Base-by-base conservation (phyloP, 2,888 invertebrate species). In the Gymnoscelis rufifasciata region DNA sequence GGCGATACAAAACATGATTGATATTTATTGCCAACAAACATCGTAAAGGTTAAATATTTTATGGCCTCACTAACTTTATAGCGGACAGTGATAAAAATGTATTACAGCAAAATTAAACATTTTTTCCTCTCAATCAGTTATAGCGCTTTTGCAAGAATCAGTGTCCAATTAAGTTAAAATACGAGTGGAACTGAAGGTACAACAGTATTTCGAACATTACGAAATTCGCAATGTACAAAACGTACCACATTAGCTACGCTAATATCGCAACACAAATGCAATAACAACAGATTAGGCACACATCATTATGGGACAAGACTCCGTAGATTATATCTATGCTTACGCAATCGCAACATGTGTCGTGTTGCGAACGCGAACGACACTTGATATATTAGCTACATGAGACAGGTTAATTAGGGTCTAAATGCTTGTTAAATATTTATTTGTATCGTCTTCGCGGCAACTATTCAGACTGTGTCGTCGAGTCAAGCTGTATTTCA, bases 251-350 rank as follows among this genome's bases (percentile, higher is more conserved):
- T 51, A 30, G 46, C 15, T 39, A 53, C 47, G 41, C 23, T 49
- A 48, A 48, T 49, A 52, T 43, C 52, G 53, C 57, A 52, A 49
- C 29, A 40, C 46, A 45, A 52, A 57, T 54, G 53, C 54, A 56
- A 54, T 52, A 51, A 53, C 51, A 52, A 28, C 53, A 51, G 43
- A 58, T 58, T 58, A 49, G 54, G 44, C 51, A 58, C 56, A 54
- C 57, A 56, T 58, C 52, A 56, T 56, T 54, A 58, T 52, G 52
- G 50, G 57, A 50, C 46, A 30, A 40, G 51, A 44, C 38, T 43
- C 5, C 36, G 45, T 8, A 48, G 57, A 55, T 57, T 8, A 45
- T 47, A 55, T 57, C 55, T 55, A 26, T 11, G 43, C 36, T 54
- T 54, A 43, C 47, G 52, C 44, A 57, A 57, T 48, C 12, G 31